A percentile compares a stretch with the other conserved stretches of the same genome.
Evolutionary conservation across 2,113 vertebrate species (phyloP).

Genomic region (Percopsis transmontana): DNA sequence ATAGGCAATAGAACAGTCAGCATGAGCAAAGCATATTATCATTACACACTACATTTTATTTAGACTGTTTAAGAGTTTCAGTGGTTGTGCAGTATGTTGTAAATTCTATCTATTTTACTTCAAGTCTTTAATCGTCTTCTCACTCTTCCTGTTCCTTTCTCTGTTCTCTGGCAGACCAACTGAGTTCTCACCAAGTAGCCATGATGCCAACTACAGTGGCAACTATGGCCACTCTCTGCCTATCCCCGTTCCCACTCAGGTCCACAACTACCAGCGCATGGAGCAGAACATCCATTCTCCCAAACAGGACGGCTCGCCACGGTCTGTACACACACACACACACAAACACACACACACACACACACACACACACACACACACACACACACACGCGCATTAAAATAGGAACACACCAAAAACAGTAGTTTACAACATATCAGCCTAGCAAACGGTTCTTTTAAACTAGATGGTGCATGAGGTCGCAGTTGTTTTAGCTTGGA

Average conservation of each 20-base stretch:
- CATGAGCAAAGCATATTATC: no score
- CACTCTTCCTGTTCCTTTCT: constrained; percentile 29
- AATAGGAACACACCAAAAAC: not conserved
- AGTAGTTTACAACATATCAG: no score
- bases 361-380: not conserved
- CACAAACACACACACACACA: constrained; percentile 1
- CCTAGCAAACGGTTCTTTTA: no score
- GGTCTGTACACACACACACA: constrained; percentile 70
- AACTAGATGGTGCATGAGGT: no score
- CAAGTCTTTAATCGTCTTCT: no score
- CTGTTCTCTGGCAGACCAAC: constrained; percentile 72
- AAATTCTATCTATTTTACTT: no score
- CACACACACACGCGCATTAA: not conserved
- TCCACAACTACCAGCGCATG: constrained; percentile 94
- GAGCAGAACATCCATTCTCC: constrained; percentile 91
- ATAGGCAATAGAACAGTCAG: no score
- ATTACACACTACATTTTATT: no score
- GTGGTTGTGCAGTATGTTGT: no score
- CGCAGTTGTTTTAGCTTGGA: no score
- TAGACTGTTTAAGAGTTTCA: no score
- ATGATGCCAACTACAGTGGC: constrained; percentile 54
- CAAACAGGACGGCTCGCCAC: constrained; percentile 75
- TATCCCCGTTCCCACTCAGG: constrained; percentile 95
- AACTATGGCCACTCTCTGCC: constrained; percentile 87
- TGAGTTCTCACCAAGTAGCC: constrained; percentile 78